Base-by-base conservation (phyloP, 2,113 vertebrate genomes). In the Scopus umbretta region DNA sequence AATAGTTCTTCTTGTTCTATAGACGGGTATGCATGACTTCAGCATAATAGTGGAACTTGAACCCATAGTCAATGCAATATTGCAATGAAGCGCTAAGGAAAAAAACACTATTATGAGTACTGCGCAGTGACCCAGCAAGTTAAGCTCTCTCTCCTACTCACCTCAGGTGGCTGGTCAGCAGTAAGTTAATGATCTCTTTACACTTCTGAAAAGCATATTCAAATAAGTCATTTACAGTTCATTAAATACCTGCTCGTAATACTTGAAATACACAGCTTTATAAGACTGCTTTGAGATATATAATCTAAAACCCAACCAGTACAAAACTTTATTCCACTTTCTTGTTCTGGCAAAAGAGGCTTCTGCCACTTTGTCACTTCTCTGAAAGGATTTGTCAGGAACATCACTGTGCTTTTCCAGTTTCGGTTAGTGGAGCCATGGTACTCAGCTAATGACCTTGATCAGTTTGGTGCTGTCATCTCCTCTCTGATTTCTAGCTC, bases 161-260 rank as follows among this genome's bases (percentile, higher is more conserved):
- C 58, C 81, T 92, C 87, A 75, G 84, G 66, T 88, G 78, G 71
- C 56, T 94, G 90, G 92, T 96, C 94, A 95, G 93, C 90, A 95
- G 61, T 82, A 91, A 91, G 78, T 94, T 94, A 96, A 95, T 95
- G 93, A 68, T 68, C 86, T 61, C 80, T 85, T 89, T 72, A 89
- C 40, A 85, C 70, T 85, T 93, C 45, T 85, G 87, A 90, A 95
- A 89, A 91, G 27, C 78, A 67, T 88, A 96, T 85, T 90, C 66
- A 90, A 72, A 79, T 92, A 96, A 95, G 70, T 96, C 10, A 89
- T 95, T 87, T 95, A 82, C 74, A 92, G 81, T 58, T 89, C 88
- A 96, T 96, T 94, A 94, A 93, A 92, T 76, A 66, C 2, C 7
- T 83, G 29, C 13, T 76, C 36, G 86, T 45, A 8, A 30, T 82